phyloP scores from a whole-genome alignment of 1,140 invertebrate genomes.

The Drosophila setifemur region DNA sequence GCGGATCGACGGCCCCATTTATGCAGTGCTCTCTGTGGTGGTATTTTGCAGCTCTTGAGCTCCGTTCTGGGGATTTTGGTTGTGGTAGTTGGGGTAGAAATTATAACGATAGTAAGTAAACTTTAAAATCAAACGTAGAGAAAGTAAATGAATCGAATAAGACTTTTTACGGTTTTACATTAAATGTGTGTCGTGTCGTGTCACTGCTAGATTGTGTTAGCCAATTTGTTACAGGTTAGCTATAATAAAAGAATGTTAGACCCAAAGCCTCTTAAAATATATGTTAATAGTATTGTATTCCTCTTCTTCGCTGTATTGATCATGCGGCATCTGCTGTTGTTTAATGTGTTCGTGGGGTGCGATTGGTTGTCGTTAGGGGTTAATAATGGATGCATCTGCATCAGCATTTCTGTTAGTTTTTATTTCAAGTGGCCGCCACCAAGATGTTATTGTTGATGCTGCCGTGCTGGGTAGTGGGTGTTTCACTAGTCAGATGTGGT shows the following conservation, averaged over 20 bases:
- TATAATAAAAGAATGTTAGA: slow-evolving; percentile 44
- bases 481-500: slow-evolving; percentile 33
- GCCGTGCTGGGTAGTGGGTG: slow-evolving; percentile 28
- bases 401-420: slow-evolving; percentile 45
- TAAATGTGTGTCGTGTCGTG: slow-evolving; percentile 3
- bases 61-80: slow-evolving; percentile 58
- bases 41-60: slow-evolving; percentile 82
- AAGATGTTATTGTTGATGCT: slow-evolving; percentile 35
- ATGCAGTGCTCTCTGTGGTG: slow-evolving; percentile 81
- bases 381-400: slow-evolving; percentile 44
- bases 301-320: background rate
- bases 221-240: slow-evolving; percentile 31
- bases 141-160: background rate
- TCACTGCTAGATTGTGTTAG: slow-evolving; percentile 8
- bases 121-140: slow-evolving; percentile 6
- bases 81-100: slow-evolving; percentile 13
- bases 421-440: slow-evolving; percentile 48
- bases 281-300: slow-evolving; percentile 18
- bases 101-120: slow-evolving; percentile 35
- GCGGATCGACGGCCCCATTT: slow-evolving; percentile 54
- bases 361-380: slow-evolving; percentile 24
- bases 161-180: slow-evolving; percentile 7
- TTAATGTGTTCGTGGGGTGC: slow-evolving; percentile 18
- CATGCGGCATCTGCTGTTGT: background rate
- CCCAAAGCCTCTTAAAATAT: slow-evolving; percentile 62